Base-by-base conservation (phyloP, 2,888 invertebrate genomes). In the Hemaris fuciformis region DNA sequence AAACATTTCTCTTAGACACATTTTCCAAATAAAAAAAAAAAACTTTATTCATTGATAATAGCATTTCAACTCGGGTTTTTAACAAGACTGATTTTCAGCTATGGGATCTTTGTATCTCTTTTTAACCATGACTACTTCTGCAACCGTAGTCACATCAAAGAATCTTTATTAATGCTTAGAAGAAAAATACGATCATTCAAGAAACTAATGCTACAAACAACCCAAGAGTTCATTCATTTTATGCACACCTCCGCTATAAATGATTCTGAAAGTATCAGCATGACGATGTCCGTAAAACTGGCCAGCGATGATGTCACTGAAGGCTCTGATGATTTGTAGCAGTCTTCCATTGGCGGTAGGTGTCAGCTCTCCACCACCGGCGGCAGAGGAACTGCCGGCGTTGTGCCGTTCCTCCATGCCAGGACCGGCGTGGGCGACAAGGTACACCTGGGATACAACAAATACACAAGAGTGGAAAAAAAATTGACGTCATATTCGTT, bases 281-380 rank as follows among this genome's bases (percentile, higher is more conserved):
- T 98, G 98, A 74, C 97, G 94, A 84, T 98, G 98, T 0, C 98
- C 98, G 80, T 98, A 98, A 91, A 98, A 97, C 90, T 98, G 98
- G 10, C 97, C 97, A 66, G 96, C 95, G 74, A 98, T 98, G 75
- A 97, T 96, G 80, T 95, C 95, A 67, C 96, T 94, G 88, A 95
- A 97, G 60, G 95, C 95, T 65, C 95, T 93, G 45, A 98, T 95
- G 68, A 97, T 87, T 73, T 95, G 94, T 67, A 98, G 87, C 77
- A 97, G 96, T 66, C 94, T 93, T 48, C 94, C 94, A 85, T 98
- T 98, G 84, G 97, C 85, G 90, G 94, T 78, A 92, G 96, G 79
- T 92, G 94, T 85, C 94, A 97, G 73, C 93, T 94, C 83, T 73
- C 93, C 89, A 68, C 94, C 77, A 67, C 94, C 88, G 73, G 94